These are phyloP conservation scores for Lophotriccus pileatus DNA, from an alignment of 2,797 vertebrate species.

Conservation along the genomic window DNA sequence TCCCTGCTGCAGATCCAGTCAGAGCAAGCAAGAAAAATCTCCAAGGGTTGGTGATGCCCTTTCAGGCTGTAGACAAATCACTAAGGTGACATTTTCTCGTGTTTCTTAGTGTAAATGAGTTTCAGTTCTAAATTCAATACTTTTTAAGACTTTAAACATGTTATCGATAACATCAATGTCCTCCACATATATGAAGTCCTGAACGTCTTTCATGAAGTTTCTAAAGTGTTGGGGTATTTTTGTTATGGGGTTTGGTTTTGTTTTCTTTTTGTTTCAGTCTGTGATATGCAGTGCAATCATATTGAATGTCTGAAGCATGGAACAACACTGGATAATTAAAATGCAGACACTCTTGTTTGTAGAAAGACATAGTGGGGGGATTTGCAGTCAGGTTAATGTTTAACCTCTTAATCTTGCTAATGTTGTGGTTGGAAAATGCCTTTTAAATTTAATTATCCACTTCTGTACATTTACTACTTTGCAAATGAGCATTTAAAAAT, in stretches of 20 bases:
- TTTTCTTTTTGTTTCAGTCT: not conserved
- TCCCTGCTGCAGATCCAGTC: not conserved
- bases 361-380: not conserved
- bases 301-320: not conserved
- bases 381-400: slow-evolving; percentile 4
- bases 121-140: not conserved
- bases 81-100: not conserved
- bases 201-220: not conserved
- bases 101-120: not conserved
- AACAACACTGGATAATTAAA: not conserved
- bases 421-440: not conserved
- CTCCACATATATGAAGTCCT: not conserved
- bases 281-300: not conserved
- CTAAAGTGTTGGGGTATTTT: not conserved
- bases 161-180: not conserved
- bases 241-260: not conserved
- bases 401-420: slow-evolving; percentile 20
- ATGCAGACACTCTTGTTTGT: not conserved
- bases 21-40: not conserved
- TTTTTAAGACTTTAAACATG: not conserved
- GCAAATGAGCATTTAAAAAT: slow-evolving; percentile 2
- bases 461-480: not conserved
- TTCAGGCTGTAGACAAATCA: not conserved
- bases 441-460: slow-evolving; percentile 32
- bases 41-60: not conserved